Evolutionary conservation across 2,888 invertebrate genomes (phyloP).

Genomic region (Brachypalpus laphriformis): DNA sequence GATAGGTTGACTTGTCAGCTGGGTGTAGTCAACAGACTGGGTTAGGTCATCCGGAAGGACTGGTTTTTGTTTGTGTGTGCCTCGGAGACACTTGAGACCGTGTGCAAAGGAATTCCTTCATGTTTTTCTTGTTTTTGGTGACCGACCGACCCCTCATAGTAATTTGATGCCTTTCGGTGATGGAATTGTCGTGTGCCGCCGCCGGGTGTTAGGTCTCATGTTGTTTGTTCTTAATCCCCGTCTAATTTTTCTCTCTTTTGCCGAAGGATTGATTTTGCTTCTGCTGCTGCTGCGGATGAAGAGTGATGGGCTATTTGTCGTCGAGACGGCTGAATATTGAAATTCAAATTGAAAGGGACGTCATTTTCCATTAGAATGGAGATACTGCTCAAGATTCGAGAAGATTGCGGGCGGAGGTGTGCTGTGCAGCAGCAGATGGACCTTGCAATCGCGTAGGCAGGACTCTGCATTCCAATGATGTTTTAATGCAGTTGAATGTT

Average conservation of each 20-base stretch:
- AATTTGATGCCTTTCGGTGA: conserved; percentile 68
- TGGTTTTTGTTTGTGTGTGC: conserved; percentile 14
- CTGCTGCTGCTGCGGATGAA: conserved; percentile 39
- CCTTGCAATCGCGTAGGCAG: conserved; percentile 16
- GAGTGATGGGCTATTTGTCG: conserved; percentile 68
- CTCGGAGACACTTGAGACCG: conserved; percentile 36
- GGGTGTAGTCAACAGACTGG: conserved; percentile 4
- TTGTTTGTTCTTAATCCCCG: conserved; percentile 69
- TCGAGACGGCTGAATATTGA: conserved; percentile 63
- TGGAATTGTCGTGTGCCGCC: conserved; percentile 72
- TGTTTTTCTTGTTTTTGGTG: conserved; percentile 19
- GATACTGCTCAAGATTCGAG: neutral
- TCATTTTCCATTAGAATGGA: conserved; percentile 52
- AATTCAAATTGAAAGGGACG: conserved; percentile 50
- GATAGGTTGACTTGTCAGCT: conserved; percentile 53
- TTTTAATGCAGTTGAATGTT: neutral
- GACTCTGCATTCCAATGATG: conserved; percentile 11
- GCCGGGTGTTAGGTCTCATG: conserved; percentile 71
- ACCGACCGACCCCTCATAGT: conserved; percentile 52
- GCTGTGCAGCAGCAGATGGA: conserved; percentile 36
- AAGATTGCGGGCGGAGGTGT: neutral
- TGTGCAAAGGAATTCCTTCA: conserved; percentile 50
- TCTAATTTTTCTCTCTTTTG: conserved; percentile 54
- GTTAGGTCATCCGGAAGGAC: conserved; percentile 56
- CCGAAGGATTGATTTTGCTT: conserved; percentile 39